Evolutionary conservation across 1,140 invertebrate species (phyloP).

Genomic region (Calosoma granatense): DNA sequence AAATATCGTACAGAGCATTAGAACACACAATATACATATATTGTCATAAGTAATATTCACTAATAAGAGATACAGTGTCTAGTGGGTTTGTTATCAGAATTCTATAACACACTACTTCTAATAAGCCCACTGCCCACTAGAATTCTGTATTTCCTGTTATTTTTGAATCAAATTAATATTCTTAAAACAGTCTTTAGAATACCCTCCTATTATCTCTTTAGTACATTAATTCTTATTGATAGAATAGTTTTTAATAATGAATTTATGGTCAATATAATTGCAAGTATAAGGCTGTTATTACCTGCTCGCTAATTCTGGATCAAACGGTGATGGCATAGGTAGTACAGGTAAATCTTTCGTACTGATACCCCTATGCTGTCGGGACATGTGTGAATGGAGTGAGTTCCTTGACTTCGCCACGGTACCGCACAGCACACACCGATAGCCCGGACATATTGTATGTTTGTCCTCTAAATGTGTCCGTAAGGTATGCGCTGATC

Average conservation of each 20-base stretch:
- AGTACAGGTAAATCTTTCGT: constrained; percentile 84
- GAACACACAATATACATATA: neutral
- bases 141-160: too few species aligned
- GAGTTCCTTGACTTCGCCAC: constrained; percentile 86
- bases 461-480: constrained; percentile 89
- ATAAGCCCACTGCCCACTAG: too few species aligned
- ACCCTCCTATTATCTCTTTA: too few species aligned
- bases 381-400: constrained; percentile 84
- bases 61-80: neutral
- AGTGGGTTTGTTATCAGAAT: neutral
- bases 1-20: constrained; percentile 10
- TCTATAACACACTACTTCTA: neutral
- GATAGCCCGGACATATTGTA: constrained; percentile 81
- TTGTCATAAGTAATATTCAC: neutral
- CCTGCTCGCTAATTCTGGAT: constrained; percentile 73
- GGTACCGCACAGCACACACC: constrained; percentile 83
- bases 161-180: too few species aligned
- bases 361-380: constrained; percentile 82
- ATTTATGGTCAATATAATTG: too few species aligned
- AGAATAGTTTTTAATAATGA: too few species aligned
- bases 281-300: too few species aligned
- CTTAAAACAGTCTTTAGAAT: too few species aligned
- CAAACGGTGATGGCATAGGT: constrained; percentile 83
- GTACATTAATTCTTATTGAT: too few species aligned
- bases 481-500: constrained; percentile 78